Base-by-base conservation (phyloP, 2,113 vertebrate genomes). In the Thamnophis sirtalis region DNA sequence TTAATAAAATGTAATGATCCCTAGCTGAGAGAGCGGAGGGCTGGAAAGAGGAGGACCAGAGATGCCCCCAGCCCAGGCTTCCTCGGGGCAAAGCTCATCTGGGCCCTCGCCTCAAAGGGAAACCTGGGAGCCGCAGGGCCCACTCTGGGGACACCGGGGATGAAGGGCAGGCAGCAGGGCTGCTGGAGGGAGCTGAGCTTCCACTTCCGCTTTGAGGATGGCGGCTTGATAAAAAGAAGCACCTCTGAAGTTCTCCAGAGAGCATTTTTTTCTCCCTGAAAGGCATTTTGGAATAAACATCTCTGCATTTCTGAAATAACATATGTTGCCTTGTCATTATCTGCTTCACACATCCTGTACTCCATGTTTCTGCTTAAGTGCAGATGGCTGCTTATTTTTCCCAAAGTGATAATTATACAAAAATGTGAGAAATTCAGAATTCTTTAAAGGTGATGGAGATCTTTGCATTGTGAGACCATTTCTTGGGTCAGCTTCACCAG, bases 281-380 rank as follows among this genome's bases (percentile, higher is more conserved):
- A 38, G 9, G n/a, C 86, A 43, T 38, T 54, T 21, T n/a, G 11
- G 51, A 55, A 56, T n/a, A 88, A 55, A 55, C 19, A 9, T 84
- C 89, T 55, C 89, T 54, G 68, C 51, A 90, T 17, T 84, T 84
- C 89, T 90, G 84, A 90, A 90, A 90, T 90, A 84, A 33, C 89
- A 55, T 55, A 84, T 55, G 68, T 43, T 43, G 68, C 33, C 89
- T 84, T 90, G 68, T 90, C 89, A 84, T 21, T 33, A 11, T 55
- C 50, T 80, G 50, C 68, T 90, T 90, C 89, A 84, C 89, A 90
- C 89, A 43, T 90, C 89, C 68, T 84, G 89, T 54, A 90, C 89
- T 84, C 33, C 1, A 33, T 55, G 89, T 90, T 33, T 90, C 68
- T 90, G 68, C 68, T 56, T 24, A 38, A 84, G 89, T 56, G 22